A percentile compares a stretch with the other conserved stretches of the same genome.
Conservation (phyloP, 2,888 invertebrate species). For the Heliconius cydno region DNA sequence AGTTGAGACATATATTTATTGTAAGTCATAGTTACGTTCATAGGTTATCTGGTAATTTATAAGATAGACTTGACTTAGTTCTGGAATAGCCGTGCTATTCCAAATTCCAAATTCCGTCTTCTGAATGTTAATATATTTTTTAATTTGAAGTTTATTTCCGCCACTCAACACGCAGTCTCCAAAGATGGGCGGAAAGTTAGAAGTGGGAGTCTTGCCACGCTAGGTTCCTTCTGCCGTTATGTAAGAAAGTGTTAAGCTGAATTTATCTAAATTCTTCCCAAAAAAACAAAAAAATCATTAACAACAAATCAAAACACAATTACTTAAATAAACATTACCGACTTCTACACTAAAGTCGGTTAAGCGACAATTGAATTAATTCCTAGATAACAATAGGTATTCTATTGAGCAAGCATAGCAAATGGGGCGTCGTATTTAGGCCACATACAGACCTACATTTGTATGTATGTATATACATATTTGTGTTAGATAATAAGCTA, state of each 20-base stretch:
- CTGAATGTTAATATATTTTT: not conserved
- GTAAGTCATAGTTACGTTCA: not conserved
- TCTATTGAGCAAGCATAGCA: slow-evolving; percentile 32
- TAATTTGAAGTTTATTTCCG: not conserved
- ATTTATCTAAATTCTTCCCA: not conserved
- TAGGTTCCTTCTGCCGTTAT: not conserved
- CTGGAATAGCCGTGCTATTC: not conserved
- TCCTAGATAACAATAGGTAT: slow-evolving; percentile 34
- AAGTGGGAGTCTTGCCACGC: not conserved
- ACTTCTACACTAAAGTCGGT: slow-evolving; percentile 4
- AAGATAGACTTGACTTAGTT: not conserved
- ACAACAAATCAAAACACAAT: not conserved
- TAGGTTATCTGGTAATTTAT: not conserved
- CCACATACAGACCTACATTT: slow-evolving; percentile 29
- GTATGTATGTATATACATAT: slow-evolving; percentile 16
- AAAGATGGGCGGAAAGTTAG: not conserved
- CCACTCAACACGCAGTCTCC: not conserved
- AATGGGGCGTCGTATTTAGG: slow-evolving; percentile 32
- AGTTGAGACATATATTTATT: not conserved
- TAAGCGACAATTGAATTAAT: slow-evolving; percentile 30
- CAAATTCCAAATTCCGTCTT: not conserved
- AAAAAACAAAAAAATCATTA: not conserved
- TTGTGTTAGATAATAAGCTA: slow-evolving; percentile 28
- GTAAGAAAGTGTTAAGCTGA: too few species aligned
- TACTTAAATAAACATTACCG: not conserved